A percentile compares a stretch with the other conserved stretches of the same genome.
Conservation (phyloP, 2,113 vertebrate genomes). For the Anarrhichthys ocellatus region DNA sequence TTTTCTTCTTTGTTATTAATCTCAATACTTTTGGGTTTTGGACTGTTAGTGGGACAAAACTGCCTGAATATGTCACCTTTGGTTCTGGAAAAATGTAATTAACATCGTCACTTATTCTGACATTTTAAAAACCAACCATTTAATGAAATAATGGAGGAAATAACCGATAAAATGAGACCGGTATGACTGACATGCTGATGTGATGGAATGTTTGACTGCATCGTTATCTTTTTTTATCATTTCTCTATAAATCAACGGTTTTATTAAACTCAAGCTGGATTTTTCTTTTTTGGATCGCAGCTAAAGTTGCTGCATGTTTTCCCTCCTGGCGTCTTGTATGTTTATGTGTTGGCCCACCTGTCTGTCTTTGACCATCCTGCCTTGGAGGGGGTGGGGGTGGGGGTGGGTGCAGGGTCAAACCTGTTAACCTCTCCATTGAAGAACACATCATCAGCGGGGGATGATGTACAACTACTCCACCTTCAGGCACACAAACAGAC, state of each 20-base stretch:
- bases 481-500: conserved; percentile 62
- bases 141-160: not conserved
- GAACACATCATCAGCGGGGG: conserved; percentile 63
- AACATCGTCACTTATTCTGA: not conserved
- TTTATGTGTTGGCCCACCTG: conserved; percentile 17
- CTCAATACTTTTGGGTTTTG: not conserved
- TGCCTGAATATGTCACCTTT: not conserved
- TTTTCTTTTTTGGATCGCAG: not conserved
- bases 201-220: not conserved
- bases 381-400: not conserved
- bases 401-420: conserved; percentile 77
- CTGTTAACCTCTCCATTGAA: conserved; percentile 81
- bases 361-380: conserved; percentile 45
- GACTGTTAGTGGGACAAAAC: not conserved
- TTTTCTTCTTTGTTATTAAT: not conserved
- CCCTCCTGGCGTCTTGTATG: conserved; percentile 27
- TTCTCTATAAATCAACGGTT: not conserved
- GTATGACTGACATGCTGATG: not conserved
- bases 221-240: not conserved
- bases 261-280: not conserved
- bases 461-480: conserved; percentile 56
- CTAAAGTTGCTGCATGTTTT: not conserved
- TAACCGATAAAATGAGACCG: not conserved
- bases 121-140: not conserved
- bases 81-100: not conserved